Conservation (phyloP, 2,888 invertebrate species). For the Nomada hirtipes region DNA sequence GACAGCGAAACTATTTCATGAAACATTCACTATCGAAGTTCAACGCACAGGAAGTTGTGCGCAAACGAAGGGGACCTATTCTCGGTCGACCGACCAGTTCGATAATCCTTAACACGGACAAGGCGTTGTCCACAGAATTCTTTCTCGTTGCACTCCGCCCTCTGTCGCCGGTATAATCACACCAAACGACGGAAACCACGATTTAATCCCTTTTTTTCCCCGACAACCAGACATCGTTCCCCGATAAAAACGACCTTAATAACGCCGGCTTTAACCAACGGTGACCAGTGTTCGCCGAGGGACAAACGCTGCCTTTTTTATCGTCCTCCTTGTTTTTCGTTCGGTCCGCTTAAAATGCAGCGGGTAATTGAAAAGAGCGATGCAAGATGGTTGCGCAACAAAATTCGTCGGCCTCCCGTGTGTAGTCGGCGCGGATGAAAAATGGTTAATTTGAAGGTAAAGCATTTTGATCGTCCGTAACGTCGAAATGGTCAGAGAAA, state of each 20-base stretch:
- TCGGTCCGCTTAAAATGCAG: constrained; percentile 22
- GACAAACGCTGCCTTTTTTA: constrained; percentile 28
- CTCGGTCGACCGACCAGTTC: constrained; percentile 4
- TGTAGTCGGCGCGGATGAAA: neutral
- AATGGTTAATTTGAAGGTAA: constrained; percentile 17
- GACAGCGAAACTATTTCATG: constrained; percentile 9
- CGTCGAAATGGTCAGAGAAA: neutral
- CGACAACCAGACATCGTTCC: constrained; percentile 58
- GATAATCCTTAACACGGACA: constrained; percentile 38
- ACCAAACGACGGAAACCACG: constrained; percentile 58
- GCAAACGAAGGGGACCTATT: constrained; percentile 2
- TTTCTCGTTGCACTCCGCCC: constrained; percentile 53
- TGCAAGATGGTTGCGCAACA: constrained; percentile 30
- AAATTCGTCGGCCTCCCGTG: constrained; percentile 1
- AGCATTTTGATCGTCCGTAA: neutral
- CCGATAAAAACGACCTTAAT: constrained; percentile 60
- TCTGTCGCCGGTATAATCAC: constrained; percentile 57
- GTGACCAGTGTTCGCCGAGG: constrained; percentile 18
- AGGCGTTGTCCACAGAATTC: constrained; percentile 58
- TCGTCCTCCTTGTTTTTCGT: constrained; percentile 26
- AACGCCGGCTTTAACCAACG: constrained; percentile 50
- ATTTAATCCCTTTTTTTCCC: constrained; percentile 62
- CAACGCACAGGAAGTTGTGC: constrained; percentile 5
- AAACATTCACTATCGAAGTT: constrained; percentile 18
- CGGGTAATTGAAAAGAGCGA: constrained; percentile 41